Conservation (phyloP, 2,888 invertebrate genomes). For the Dryadula phaetusa region DNA sequence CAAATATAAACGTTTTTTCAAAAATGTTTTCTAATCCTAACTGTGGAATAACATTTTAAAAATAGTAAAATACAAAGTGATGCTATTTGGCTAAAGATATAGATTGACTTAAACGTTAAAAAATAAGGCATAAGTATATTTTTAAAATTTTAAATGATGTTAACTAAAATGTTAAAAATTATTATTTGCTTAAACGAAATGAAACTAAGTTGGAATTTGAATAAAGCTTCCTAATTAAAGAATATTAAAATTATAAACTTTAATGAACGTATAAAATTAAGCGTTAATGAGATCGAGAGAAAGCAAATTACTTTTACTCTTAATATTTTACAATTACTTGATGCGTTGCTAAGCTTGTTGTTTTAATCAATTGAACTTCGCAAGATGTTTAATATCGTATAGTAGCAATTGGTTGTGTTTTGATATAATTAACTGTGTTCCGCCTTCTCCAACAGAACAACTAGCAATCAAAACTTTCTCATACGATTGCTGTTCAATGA, state of each 20-base stretch:
- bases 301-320: background rate
- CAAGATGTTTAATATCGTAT: slow-evolving; percentile 24
- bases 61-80: no score
- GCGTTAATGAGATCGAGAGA: background rate
- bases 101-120: no score
- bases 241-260: background rate
- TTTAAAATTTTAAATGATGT: no score
- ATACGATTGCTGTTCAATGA: slow-evolving; percentile 14
- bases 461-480: slow-evolving; percentile 33
- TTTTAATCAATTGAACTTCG: slow-evolving; percentile 24
- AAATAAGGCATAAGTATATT: no score
- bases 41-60: no score
- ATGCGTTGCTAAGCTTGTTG: background rate
- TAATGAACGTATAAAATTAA: slow-evolving; percentile 1
- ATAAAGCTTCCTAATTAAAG: background rate
- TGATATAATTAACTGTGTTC: slow-evolving; percentile 1
- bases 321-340: background rate
- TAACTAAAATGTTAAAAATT: no score
- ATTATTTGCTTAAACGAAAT: background rate
- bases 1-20: no score
- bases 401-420: slow-evolving; percentile 4
- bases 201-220: background rate
- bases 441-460: slow-evolving; percentile 14
- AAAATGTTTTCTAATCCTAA: no score
- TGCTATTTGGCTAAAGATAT: no score